phyloP scores from a whole-genome alignment of 2,888 invertebrate species.

The Brachyptera putata region DNA sequence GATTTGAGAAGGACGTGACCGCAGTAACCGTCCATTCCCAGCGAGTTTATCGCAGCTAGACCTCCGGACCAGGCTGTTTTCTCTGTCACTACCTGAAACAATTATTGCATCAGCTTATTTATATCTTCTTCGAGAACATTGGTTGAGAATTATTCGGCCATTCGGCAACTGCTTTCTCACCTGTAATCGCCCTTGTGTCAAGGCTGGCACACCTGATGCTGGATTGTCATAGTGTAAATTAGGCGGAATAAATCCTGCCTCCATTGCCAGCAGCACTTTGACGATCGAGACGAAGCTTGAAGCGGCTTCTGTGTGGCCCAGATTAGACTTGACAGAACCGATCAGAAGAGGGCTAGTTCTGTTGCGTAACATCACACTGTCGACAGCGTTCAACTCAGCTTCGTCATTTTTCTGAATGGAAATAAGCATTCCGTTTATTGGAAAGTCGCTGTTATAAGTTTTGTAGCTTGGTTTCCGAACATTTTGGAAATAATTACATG shows the following conservation, averaged over 20 bases:
- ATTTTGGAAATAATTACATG: no score
- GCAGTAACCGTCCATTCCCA: constrained; percentile 53
- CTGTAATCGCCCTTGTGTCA: constrained; percentile 35
- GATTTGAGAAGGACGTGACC: constrained; percentile 42
- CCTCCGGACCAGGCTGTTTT: constrained; percentile 47
- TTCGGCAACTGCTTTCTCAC: constrained; percentile 29
- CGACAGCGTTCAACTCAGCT: constrained; percentile 53
- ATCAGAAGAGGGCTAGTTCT: constrained; percentile 52
- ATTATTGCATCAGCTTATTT: background rate
- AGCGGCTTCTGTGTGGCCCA: constrained; percentile 56
- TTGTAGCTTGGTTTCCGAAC: no score
- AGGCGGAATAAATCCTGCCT: constrained; percentile 38
- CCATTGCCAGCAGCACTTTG: constrained; percentile 42
- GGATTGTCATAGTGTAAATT: constrained; percentile 37
- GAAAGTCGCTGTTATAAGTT: no score
- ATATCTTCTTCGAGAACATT: background rate
- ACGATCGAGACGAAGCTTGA: constrained; percentile 46
- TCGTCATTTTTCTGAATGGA: constrained; percentile 48
- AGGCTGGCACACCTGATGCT: constrained; percentile 34
- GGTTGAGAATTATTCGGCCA: background rate
- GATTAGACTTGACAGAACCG: constrained; percentile 57
- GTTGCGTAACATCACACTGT: constrained; percentile 46
- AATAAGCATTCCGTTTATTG: background rate
- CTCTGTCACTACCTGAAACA: constrained; percentile 42
- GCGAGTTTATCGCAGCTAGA: constrained; percentile 51